Base-by-base conservation (phyloP, 2,113 vertebrate genomes). In the Plecotus auritus region DNA sequence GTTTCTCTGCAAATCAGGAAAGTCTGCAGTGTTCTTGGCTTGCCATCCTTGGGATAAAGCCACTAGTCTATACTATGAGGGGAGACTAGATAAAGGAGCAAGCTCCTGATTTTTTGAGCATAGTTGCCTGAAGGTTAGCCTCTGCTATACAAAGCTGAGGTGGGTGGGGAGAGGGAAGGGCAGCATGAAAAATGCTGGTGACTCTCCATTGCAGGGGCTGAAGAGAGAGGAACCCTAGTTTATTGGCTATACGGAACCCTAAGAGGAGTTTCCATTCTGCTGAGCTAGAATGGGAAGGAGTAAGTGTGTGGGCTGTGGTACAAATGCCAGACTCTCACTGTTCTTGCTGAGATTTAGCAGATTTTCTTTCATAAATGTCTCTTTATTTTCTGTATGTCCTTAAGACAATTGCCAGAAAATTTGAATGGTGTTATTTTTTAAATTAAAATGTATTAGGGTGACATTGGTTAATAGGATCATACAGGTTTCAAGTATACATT, bases 81-180 rank as follows among this genome's bases (percentile, higher is more conserved):
- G 30, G 12, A 18, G 7, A 49, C 16, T n/a, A 45, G 2, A 9
- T 47, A 32, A 47, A 81, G 4, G 23, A 32, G 6, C 9, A 9
- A 51, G 5, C 17, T 9, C 9, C 11, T 81, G 74, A 17, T 7
- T 3, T 64, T 23, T n/a, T 84, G 11, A 84, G 10, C 7, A 17
- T 42, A 83, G 9, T 56, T 56, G 8, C 4, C 59, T 76, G 59
- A 30, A 74, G 76, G 35, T 47, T 59, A 84, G 37, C 45, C 26
- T 56, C 59, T 67, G 9, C 9, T 56, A 9, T 32, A 9, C 6
- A 45, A 32, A 77, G 47, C 1, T 59, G 30, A 61, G 80, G 26
- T 13, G 10, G 3, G 37, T 13, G 18, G 7, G 9, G 13, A 9
- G 1, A 4, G 18, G 40, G 10, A 1, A n/a, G 17, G 12, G 11